Evolutionary conservation across 2,797 vertebrate species (phyloP).

Genomic region (Sebastes vulpes): DNA sequence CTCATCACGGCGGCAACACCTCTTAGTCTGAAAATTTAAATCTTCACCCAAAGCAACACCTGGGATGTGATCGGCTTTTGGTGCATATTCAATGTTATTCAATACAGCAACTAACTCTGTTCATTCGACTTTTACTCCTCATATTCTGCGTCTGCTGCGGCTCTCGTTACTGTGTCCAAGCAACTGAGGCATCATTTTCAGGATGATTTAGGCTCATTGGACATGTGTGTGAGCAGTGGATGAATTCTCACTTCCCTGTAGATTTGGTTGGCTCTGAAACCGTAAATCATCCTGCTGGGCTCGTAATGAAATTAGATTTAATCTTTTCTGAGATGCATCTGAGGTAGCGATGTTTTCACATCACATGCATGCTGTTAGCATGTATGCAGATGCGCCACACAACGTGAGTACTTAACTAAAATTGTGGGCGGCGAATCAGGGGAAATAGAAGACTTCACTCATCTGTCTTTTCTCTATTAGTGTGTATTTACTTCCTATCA

Average conservation of each 20-base stretch:
- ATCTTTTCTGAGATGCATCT: slow-evolving; percentile 56
- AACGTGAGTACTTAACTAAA: slow-evolving; percentile 19
- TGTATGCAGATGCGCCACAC: slow-evolving; percentile 28
- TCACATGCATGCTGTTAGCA: slow-evolving; percentile 10
- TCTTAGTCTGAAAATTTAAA: slow-evolving; percentile 21
- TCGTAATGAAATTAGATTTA: slow-evolving; percentile 69
- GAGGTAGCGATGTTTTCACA: slow-evolving; percentile 33
- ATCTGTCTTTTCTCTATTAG: slow-evolving; percentile 19
- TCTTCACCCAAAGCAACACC: slow-evolving; percentile 28
- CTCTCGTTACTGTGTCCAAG: slow-evolving; percentile 24
- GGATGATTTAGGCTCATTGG: slow-evolving; percentile 24
- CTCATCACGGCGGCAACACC: slow-evolving; percentile 19
- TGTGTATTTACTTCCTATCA: slow-evolving; percentile 38
- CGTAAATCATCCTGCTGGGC: slow-evolving; percentile 49
- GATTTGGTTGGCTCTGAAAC: slow-evolving; percentile 43
- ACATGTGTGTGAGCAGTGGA: slow-evolving; percentile 8
- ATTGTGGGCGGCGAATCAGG: slow-evolving; percentile 16
- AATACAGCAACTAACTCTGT: slow-evolving; percentile 23
- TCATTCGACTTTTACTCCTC: slow-evolving; percentile 19
- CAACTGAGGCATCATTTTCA: slow-evolving; percentile 38
- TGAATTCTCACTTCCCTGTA: slow-evolving; percentile 56
- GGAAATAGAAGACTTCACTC: slow-evolving; percentile 15
- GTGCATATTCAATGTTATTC: background rate
- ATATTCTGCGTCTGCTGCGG: background rate
- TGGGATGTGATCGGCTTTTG: slow-evolving; percentile 32